Evolutionary conservation across 2,888 invertebrate genomes (phyloP).

Genomic region (Tortrix viridana): DNA sequence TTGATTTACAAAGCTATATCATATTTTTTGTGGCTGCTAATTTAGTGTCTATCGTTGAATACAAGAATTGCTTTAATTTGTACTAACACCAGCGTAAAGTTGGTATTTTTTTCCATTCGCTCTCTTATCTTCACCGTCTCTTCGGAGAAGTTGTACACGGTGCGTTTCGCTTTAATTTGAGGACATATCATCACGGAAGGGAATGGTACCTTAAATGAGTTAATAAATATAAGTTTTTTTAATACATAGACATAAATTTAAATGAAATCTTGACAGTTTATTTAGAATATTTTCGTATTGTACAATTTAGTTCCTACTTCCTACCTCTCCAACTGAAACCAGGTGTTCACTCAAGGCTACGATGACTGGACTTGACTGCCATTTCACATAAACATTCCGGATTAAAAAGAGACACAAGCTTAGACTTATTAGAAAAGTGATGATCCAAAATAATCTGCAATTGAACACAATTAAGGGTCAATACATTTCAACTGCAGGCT

Average conservation of each 20-base stretch:
- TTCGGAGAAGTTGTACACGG: conserved; percentile 20
- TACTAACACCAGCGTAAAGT: conserved; percentile 9
- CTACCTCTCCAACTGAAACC: conserved; percentile 53
- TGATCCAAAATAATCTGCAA: conserved; percentile 57
- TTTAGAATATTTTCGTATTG: too few species aligned
- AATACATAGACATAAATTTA: too few species aligned
- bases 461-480: too few species aligned
- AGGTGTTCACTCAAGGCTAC: conserved; percentile 57
- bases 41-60: too few species aligned
- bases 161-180: conserved; percentile 24
- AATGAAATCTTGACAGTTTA: too few species aligned
- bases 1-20: too few species aligned
- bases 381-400: conserved; percentile 54
- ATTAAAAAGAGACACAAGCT: conserved; percentile 51
- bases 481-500: too few species aligned
- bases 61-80: neutral
- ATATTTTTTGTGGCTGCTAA: too few species aligned
- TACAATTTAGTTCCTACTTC: neutral
- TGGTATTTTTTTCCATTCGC: too few species aligned
- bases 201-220: conserved; percentile 47
- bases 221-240: too few species aligned
- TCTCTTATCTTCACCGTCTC: conserved; percentile 6
- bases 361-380: conserved; percentile 59
- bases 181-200: conserved; percentile 31
- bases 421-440: conserved; percentile 52